phyloP scores from a whole-genome alignment of 2,113 vertebrate species.

The Anoura caudifer region DNA sequence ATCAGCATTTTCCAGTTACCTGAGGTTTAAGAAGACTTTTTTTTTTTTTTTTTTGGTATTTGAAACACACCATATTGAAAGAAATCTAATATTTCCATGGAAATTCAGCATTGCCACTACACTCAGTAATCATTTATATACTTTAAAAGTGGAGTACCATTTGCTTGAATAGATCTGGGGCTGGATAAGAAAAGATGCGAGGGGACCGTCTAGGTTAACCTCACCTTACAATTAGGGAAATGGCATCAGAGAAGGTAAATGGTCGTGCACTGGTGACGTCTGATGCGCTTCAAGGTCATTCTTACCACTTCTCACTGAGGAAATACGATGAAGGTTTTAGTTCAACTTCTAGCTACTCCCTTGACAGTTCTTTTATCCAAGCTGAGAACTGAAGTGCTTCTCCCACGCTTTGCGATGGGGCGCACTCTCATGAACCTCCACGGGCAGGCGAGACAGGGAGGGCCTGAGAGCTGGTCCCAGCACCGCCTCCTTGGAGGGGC shows the following conservation, averaged over 20 bases:
- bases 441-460: not conserved
- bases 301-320: not conserved
- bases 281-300: not conserved
- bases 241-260: not conserved
- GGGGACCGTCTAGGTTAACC: not conserved
- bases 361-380: not conserved
- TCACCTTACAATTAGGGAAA: constrained; percentile 1
- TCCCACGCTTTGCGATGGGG: not conserved
- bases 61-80: not conserved
- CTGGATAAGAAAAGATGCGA: not conserved
- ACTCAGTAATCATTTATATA: not conserved
- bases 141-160: not conserved
- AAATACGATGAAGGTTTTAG: not conserved
- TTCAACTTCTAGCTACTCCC: not conserved
- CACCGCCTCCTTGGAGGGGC: not conserved
- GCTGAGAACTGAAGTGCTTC: not conserved
- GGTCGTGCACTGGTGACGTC: not conserved
- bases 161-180: not conserved
- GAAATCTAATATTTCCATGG: not conserved
- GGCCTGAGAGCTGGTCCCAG: not conserved
- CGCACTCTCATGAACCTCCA: not conserved
- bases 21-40: not conserved
- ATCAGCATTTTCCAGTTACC: not conserved
- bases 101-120: not conserved
- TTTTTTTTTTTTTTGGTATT: not conserved